Evolutionary conservation across 2,888 invertebrate genomes (phyloP), one percentile per base, ranked within the genome.

Genomic region (Oeneis ivallda): DNA sequence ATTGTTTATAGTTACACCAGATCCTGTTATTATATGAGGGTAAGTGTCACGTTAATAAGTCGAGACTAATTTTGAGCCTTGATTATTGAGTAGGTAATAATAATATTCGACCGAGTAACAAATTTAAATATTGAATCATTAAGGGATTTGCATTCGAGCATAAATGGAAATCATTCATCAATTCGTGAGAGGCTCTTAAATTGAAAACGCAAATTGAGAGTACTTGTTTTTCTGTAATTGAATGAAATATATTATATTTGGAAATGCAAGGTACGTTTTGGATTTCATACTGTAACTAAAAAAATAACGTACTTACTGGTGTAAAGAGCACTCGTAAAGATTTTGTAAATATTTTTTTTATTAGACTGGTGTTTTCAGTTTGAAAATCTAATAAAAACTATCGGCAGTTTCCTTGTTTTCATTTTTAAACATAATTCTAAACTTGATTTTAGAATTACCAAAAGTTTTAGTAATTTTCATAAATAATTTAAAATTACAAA

Each of bases 1-100:
- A 54, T 5, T 54, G 54, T 37, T 54, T 54, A 54, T 53, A 53
- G 10, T 54, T 54, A 39, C 17, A 15, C 37, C 6, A 54, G 15
- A 54, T 34, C 34, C n/a, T 17, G 37, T 54, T 54, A 26, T 57
- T 26, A 13, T 43, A 45, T 32, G 32, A 26, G 57, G 43, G 57
- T n/a, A 57, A 43, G 32, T 64, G 59, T 39, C 59, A 45, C 37
- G 41, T 52, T 43, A 43, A 59, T 64, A 45, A 58, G 59, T 26
- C 5, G 2, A 26, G 26, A 26, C 26, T 26, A n/a, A n/a, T n/a
- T 59, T 64, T 19, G n/a, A 52, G 59, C 58, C 53, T 64, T 59
- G 52, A 59, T 59, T 64, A 45, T 53, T 37, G 54, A 54, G 26
- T 26, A 26, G 5, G 5, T 17, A 17, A 37, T 39, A 37, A 59